Evolutionary conservation across 2,888 invertebrate species (phyloP).

Genomic region (Cloeon dipterum): DNA sequence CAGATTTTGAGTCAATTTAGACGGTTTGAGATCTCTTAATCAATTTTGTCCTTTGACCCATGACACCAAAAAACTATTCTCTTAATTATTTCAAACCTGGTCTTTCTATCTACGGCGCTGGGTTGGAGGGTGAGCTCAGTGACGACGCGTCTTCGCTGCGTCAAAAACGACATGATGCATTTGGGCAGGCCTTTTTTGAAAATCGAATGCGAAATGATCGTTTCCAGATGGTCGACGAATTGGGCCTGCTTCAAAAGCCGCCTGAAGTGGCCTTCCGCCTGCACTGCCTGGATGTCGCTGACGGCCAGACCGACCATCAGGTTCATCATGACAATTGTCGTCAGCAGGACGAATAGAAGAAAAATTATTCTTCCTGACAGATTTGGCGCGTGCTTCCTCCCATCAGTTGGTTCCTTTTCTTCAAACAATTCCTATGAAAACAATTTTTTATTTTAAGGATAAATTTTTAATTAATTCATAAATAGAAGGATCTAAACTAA

Average conservation of each 20-base stretch:
- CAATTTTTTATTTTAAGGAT: no score
- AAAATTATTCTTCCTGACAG: constrained; percentile 26
- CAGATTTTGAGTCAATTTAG: no score
- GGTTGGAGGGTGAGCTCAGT: not conserved
- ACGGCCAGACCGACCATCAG: constrained; percentile 29
- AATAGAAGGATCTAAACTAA: no score
- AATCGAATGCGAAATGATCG: not conserved
- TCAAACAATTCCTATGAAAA: not conserved
- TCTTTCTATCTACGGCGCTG: not conserved
- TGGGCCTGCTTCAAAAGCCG: constrained; percentile 30
- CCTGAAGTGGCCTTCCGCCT: constrained; percentile 28
- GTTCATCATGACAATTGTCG: constrained; percentile 30
- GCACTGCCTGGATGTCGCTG: constrained; percentile 28
- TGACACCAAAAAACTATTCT: no score
- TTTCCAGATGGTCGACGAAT: constrained; percentile 19
- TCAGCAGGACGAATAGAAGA: constrained; percentile 23
- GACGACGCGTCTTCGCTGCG: not conserved
- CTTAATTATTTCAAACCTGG: no score
- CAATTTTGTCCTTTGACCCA: no score
- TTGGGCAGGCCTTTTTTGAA: not conserved
- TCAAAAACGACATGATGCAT: not conserved
- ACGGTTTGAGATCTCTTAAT: no score
- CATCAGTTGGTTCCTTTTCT: no score
- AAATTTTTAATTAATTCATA: no score
- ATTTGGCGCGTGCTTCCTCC: no score